Base-by-base conservation (phyloP, 2,113 vertebrate genomes). In the Motacilla tschutschensis region DNA sequence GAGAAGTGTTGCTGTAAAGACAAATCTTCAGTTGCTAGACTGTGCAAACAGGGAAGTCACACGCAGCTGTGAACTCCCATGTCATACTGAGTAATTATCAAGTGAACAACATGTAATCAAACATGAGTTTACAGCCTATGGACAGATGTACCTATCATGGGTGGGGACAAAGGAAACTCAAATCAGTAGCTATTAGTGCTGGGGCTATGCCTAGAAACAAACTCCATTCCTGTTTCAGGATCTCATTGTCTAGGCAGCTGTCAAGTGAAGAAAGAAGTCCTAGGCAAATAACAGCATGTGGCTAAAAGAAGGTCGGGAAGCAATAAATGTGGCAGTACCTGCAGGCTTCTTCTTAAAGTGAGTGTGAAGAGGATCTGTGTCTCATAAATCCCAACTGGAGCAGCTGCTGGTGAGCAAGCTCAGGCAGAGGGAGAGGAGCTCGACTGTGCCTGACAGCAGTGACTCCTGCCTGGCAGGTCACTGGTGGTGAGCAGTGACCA, bases 391-490 rank as follows among this genome's bases (percentile, higher is more conserved):
- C 43, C 60, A 12, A 5, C 6, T 0, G 8, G 14, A 70, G 40
- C 55, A 63, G 4, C 24, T 46, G 1, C 3, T 29, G 18, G 31
- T 13, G 57, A 66, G 40, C 25, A n/a, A 12, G 31, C 29, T 29
- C 15, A 15, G 33, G 53, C 4, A 0, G 43, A 44, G 17, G 44
- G 40, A 18, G 7, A 20, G 44, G 72, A 57, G 26, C 28, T 40
- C 0, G 1, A 8, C 59, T 5, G 2, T 0, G 35, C 6, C 26
- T 36, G 59, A 3, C 31, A 50, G 3, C 31, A 17, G 36, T 17
- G 60, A 9, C 14, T 19, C 33, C 53, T 58, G 65, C 38, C 10
- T 54, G 43, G 22, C 25, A 31, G 59, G 59, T 58, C 4, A 1
- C 40, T 28, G 4, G 60, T 35, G 2, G 33, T 8, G 10, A 55